Evolutionary conservation across 2,797 vertebrate genomes (phyloP), one percentile per base, ranked within the genome.

Genomic region (Helostoma temminkii): DNA sequence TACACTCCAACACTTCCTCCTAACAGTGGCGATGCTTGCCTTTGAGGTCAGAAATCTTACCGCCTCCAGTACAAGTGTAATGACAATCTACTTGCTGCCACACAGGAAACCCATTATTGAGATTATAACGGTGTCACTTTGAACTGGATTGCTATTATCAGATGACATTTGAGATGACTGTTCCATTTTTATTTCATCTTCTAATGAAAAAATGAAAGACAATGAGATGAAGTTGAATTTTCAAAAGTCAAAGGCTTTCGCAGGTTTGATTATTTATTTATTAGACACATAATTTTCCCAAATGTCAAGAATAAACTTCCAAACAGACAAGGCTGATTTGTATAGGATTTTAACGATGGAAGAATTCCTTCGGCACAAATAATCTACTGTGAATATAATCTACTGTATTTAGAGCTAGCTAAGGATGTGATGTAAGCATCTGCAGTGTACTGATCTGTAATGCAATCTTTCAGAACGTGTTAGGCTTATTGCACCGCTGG

Each of bases 401-500:
- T 69, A n/a, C n/a, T n/a, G n/a, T n/a, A 70, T 73, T 43, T 32
- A 42, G 64, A 64, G 41, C 62, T 36, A 64, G 34, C 9, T 5
- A 28, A 30, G 67, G 46, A 58, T 58, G 42, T 70, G 76, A 80
- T 72, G 50, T 36, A 66, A 72, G 74, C 71, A 80, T 87, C 59
- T 62, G 70, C 75, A 55, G 74, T n/a, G 62, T 56, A 70, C 68
- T 80, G 61, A 81, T 87, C 74, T 81, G 72, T 75, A 41, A 72
- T 68, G 61, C 25, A 71, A 49, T 83, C 69, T 81, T 72, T 78
- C 34, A 69, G 60, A 65, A 87, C 66, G 74, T 73, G 78, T 84
- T 85, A 78, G 78, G 64, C 84, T 63, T 41, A 76, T 48, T 77
- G 71, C 79, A 76, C 90, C 74, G 32, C 62, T 26, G 79, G 89